Evolutionary conservation across 1,140 invertebrate genomes (phyloP).

Genomic region (Contarinia nasturtii): DNA sequence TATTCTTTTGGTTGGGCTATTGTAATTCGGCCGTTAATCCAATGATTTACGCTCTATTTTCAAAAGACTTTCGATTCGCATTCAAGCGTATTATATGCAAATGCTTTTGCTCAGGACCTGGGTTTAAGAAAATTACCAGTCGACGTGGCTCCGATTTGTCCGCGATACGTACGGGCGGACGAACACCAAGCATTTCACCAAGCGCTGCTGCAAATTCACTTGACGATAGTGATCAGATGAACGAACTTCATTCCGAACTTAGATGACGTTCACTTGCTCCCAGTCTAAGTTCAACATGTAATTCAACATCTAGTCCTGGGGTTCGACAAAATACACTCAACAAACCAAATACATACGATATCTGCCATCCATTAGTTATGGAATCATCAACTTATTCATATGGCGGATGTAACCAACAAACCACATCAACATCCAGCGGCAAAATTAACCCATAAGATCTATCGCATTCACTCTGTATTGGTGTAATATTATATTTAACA

Average conservation of each 20-base stretch:
- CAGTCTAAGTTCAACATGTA: constrained; percentile 22
- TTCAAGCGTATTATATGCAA: constrained; percentile 81
- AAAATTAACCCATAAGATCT: constrained; percentile 4
- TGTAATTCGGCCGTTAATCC: constrained; percentile 92
- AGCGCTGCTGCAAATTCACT: constrained; percentile 24
- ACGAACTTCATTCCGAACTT: constrained; percentile 27
- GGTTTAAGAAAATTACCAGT: constrained; percentile 18
- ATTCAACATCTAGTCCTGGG: constrained; percentile 16
- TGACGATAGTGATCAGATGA: constrained; percentile 29
- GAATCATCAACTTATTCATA: constrained; percentile 14
- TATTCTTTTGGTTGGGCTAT: constrained; percentile 93
- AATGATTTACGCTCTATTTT: constrained; percentile 79
- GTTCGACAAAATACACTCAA: constrained; percentile 16
- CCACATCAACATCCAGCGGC: constrained; percentile 13
- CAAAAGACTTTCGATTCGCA: constrained; percentile 78
- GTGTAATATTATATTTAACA: too few relatives aligned
- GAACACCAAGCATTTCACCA: constrained; percentile 28
- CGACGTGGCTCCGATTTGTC: constrained; percentile 46
- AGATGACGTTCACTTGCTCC: constrained; percentile 31
- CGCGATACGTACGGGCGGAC: constrained; percentile 28
- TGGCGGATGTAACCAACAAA: neutral
- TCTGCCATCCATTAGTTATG: constrained; percentile 23
- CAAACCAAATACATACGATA: constrained; percentile 20
- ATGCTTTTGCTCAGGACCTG: constrained; percentile 41
- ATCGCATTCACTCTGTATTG: too few relatives aligned